Evolutionary conservation across 2,888 invertebrate species (phyloP).

Genomic region (Tortricodes alternella): DNA sequence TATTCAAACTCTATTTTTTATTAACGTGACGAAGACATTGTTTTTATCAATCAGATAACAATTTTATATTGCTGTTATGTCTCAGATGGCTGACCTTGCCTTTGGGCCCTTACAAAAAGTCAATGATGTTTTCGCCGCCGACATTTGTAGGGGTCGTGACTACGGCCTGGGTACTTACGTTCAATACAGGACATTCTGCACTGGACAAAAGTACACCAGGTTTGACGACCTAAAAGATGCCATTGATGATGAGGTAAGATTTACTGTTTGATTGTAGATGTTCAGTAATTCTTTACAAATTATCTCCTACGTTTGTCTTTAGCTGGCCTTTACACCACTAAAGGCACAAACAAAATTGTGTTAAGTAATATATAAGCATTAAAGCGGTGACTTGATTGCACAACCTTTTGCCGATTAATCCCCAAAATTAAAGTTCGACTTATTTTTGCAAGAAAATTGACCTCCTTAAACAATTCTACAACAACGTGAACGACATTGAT

Average conservation of each 20-base stretch:
- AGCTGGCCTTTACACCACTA: no score
- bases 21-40: no score
- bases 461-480: slow-evolving; percentile 30
- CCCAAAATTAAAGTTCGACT: neutral
- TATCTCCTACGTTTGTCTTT: no score
- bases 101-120: neutral
- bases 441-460: slow-evolving; percentile 24
- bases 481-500: slow-evolving; percentile 90
- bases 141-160: neutral
- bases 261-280: neutral
- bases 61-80: neutral
- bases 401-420: no score
- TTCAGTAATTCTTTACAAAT: neutral
- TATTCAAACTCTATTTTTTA: no score
- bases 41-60: neutral
- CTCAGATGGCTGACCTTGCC: neutral
- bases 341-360: no score
- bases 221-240: neutral
- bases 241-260: neutral
- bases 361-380: no score
- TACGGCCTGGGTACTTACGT: neutral
- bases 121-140: neutral
- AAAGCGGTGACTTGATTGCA: no score
- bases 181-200: neutral
- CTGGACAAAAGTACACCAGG: neutral